Conservation (phyloP, 2,888 invertebrate species). For the Tridacna gigas region DNA sequence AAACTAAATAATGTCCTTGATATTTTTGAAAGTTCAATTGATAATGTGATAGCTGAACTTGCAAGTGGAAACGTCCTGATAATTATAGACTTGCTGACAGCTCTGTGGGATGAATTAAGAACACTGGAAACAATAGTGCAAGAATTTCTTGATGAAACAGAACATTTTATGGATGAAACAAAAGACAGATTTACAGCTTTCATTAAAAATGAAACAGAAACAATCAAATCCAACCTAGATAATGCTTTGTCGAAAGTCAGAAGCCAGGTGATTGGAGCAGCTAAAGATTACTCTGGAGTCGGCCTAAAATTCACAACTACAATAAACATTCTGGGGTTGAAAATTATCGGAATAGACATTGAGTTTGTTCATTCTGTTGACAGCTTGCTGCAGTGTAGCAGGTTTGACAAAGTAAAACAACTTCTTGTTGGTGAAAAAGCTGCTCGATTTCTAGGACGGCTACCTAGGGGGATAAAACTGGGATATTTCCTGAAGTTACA, state of each 20-base stretch:
- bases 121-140: background rate
- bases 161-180: background rate
- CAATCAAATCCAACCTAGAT: conserved; percentile 6
- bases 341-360: conserved; percentile 23
- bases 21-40: background rate
- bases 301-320: conserved; percentile 23
- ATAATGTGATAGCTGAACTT: background rate
- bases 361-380: conserved; percentile 38
- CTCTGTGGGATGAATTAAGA: conserved; percentile 20
- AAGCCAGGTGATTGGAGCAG: conserved; percentile 2
- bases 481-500: conserved; percentile 24
- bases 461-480: background rate
- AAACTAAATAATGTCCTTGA: background rate
- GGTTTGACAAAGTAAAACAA: conserved; percentile 38
- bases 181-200: conserved; percentile 7
- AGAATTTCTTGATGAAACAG: conserved; percentile 18
- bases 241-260: conserved; percentile 16
- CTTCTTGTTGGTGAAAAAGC: conserved; percentile 42
- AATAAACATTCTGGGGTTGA: conserved; percentile 12
- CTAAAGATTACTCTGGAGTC: conserved; percentile 17
- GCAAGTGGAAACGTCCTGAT: background rate
- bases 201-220: conserved; percentile 12
- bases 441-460: conserved; percentile 22
- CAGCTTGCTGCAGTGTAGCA: conserved; percentile 33
- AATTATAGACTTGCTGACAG: conserved; percentile 10